Percentiles rank a stretch among this genome's conserved stretches.
Conservation (phyloP, 1,140 invertebrate species). For the Eriocheir sinensis region DNA sequence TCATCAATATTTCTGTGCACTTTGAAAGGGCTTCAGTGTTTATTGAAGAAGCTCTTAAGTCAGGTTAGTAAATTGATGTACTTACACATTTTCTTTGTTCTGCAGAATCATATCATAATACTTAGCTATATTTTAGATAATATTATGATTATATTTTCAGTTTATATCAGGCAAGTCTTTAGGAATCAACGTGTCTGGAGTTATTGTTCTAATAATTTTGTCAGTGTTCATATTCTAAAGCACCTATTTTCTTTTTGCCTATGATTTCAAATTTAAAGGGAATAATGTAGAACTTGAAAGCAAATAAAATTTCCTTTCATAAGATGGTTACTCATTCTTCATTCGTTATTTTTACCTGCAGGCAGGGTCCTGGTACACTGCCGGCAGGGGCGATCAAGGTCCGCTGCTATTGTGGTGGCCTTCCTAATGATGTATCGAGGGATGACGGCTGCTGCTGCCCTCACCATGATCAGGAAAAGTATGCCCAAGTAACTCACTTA, state of each 20-base stretch:
- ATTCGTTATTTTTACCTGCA: conserved; percentile 80
- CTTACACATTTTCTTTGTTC: neutral
- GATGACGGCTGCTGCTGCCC: conserved; percentile 89
- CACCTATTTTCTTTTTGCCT: too few species aligned
- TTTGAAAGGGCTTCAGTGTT: conserved; percentile 90
- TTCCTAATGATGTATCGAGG: conserved; percentile 92
- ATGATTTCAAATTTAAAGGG: too few species aligned
- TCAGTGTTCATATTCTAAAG: too few species aligned
- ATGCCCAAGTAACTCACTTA: conserved; percentile 75
- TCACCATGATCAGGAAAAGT: conserved; percentile 85
- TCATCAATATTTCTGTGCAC: conserved; percentile 89
- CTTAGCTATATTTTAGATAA: too few species aligned
- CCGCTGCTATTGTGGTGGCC: conserved; percentile 90
- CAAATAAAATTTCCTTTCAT: neutral
- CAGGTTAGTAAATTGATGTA: conserved; percentile 83
- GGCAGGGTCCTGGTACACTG: conserved; percentile 92
- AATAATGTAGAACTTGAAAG: too few species aligned
- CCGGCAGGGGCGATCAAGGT: conserved; percentile 90
- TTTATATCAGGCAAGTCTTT: too few species aligned
- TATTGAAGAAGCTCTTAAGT: conserved; percentile 88
- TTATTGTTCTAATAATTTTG: too few species aligned
- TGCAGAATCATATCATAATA: neutral
- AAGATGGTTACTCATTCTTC: neutral
- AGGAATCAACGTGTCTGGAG: too few species aligned
- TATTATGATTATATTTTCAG: too few species aligned